Conservation (phyloP, 2,888 invertebrate genomes). For the Hetaerina titia region DNA sequence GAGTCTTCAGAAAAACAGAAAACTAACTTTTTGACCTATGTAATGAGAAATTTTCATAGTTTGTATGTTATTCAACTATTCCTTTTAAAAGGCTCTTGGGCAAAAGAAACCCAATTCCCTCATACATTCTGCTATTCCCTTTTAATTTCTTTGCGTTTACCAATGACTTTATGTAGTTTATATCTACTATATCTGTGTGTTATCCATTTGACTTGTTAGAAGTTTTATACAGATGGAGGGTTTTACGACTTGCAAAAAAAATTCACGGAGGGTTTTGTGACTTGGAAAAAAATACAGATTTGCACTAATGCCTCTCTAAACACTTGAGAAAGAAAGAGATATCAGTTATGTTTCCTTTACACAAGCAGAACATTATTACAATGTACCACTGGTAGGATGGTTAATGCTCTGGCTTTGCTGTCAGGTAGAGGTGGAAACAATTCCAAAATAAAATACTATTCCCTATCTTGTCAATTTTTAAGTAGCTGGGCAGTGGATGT, state of each 20-base stretch:
- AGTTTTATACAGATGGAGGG: constrained; percentile 60
- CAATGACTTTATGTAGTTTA: constrained; percentile 62
- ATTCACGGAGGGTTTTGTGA: constrained; percentile 46
- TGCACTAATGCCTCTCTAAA: constrained; percentile 57
- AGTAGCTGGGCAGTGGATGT: constrained; percentile 70
- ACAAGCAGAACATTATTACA: constrained; percentile 67
- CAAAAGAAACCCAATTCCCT: constrained; percentile 10
- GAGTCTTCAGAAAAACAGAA: constrained; percentile 51
- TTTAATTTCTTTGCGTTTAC: constrained; percentile 54
- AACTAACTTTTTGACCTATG: constrained; percentile 47
- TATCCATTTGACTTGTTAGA: constrained; percentile 63
- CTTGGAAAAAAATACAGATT: constrained; percentile 61
- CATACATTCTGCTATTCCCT: constrained; percentile 32
- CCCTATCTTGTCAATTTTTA: constrained; percentile 72
- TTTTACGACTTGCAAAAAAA: constrained; percentile 43
- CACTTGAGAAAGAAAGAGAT: constrained; percentile 59
- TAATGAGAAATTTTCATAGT: constrained; percentile 56
- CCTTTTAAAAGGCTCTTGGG: constrained; percentile 54
- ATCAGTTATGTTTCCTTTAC: constrained; percentile 57
- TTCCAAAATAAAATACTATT: constrained; percentile 69
- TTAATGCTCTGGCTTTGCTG: constrained; percentile 66
- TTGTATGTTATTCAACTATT: constrained; percentile 61
- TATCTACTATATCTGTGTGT: constrained; percentile 65
- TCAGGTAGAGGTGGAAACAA: constrained; percentile 62
- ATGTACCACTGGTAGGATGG: constrained; percentile 64